Conservation (phyloP, 2,113 vertebrate genomes). For the Puntigrus tetrazona region DNA sequence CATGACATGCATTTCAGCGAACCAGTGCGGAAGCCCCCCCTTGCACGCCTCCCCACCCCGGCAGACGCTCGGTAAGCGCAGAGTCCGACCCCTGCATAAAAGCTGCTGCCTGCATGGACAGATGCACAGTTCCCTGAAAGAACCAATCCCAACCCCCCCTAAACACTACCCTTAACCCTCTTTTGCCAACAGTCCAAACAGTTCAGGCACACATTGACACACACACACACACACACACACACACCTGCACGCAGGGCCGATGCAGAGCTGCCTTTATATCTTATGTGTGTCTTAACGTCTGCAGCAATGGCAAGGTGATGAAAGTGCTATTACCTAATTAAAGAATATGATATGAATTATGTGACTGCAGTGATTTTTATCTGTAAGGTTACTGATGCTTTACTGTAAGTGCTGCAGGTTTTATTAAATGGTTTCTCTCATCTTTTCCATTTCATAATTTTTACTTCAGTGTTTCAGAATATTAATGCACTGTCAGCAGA, state of each 20-base stretch:
- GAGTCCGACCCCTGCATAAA: conserved; percentile 50
- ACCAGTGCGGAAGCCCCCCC: conserved; percentile 21
- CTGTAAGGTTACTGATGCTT: conserved; percentile 3
- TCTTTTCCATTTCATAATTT: conserved; percentile 21
- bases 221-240: conserved; percentile 11
- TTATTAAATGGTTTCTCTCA: conserved; percentile 41
- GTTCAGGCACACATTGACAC: conserved; percentile 40
- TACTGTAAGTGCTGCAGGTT: conserved; percentile 29
- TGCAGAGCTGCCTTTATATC: conserved; percentile 44
- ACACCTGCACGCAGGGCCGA: conserved; percentile 32
- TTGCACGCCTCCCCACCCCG: conserved; percentile 2
- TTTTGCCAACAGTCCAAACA: conserved; percentile 37
- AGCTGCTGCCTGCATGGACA: conserved; percentile 54
- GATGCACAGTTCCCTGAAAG: conserved; percentile 57
- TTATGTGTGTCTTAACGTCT: conserved; percentile 24
- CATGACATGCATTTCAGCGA: conserved; percentile 63
- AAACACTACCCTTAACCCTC: conserved; percentile 25
- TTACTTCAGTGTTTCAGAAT: neutral
- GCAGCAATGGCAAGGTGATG: conserved; percentile 46
- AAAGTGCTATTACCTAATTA: conserved; percentile 55
- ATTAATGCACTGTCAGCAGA: conserved; percentile 6
- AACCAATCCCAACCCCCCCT: conserved; percentile 31
- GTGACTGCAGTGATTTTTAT: conserved; percentile 37
- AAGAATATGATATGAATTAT: conserved; percentile 46
- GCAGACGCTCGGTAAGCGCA: conserved; percentile 35